Base-by-base conservation (phyloP, 2,888 invertebrate species). In the Ophioninae sp. region DNA sequence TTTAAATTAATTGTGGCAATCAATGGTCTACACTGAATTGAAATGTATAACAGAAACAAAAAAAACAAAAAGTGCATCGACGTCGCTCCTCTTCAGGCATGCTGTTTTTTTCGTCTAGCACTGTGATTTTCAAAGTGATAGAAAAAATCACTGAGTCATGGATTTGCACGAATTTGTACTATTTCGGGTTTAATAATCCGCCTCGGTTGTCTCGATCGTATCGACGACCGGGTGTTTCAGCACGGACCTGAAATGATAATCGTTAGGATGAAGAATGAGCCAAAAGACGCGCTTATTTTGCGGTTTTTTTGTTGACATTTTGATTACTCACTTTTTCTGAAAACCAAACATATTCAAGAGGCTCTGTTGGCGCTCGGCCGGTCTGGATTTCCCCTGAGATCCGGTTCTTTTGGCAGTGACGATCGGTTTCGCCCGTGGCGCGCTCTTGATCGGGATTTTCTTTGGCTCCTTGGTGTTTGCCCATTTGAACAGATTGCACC, bases 291-390 rank as follows among this genome's bases (percentile, higher is more conserved):
- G 5, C 41, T 7, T 56, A 1, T 10, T 56, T 65, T 39, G 10
- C 13, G 13, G 17, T n/a, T 3, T n/a, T 20, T 44, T 56, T 6
- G 0, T 57, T 2, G 17, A 20, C 73, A 39, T 67, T 59, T 56
- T 64, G 23, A 70, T 44, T 62, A 92, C 93, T 90, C 92, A 95
- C 94, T 94, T 94, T 89, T 94, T 95, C 88, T 95, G 94, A 89
- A 96, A 96, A 30, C 95, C 96, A 91, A 95, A 96, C 93, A 94
- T 95, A 91, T 94, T 95, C n/a, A 96, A 90, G 87, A 95, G 93
- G 44, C 95, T 95, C 74, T 95, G 95, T 87, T 94, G 95, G 79
- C 93, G 94, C 65, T 89, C 91, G 87, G 91, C 93, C 20, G 87
- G 85, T 64, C 93, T 2, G 91, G 73, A 90, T 56, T 92, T 93